phyloP scores from a whole-genome alignment of 53 echinoderm and acorn worm genomes.

The Patiria pectinifera region DNA sequence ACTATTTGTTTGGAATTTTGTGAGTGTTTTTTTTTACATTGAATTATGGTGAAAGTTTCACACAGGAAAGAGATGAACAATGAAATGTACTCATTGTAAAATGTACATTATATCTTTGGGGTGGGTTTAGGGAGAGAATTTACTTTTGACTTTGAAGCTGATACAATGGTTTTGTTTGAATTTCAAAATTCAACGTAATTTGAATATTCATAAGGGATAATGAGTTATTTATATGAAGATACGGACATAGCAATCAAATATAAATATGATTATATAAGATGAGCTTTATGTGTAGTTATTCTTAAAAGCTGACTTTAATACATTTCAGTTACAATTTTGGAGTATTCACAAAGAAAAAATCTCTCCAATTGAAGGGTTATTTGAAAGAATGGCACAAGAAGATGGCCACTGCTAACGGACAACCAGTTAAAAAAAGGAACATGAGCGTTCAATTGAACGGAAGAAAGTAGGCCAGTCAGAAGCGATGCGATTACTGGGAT shows the following conservation, averaged over 20 bases:
- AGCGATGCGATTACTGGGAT: slow-evolving; percentile 23
- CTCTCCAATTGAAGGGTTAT: neutral
- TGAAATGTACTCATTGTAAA: too few relatives aligned
- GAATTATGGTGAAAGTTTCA: neutral
- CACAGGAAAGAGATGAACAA: too few relatives aligned
- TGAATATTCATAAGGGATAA: neutral
- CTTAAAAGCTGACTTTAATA: too few relatives aligned
- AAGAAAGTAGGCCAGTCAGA: slow-evolving; percentile 18
- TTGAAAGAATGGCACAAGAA: neutral
- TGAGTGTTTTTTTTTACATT: neutral
- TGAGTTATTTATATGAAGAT: neutral
- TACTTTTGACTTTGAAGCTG: neutral
- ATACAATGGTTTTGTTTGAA: neutral
- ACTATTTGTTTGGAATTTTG: neutral
- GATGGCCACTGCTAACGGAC: neutral
- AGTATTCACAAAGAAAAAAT: neutral
- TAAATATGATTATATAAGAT: too few relatives aligned
- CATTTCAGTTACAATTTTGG: neutral
- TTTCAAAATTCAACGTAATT: neutral
- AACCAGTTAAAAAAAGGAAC: neutral
- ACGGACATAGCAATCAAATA: too few relatives aligned
- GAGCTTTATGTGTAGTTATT: too few relatives aligned
- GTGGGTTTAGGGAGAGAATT: neutral
- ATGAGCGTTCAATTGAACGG: slow-evolving; percentile 6
- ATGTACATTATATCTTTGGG: neutral